phyloP scores from a whole-genome alignment of 2,888 invertebrate species.

The Buathra laborator region DNA sequence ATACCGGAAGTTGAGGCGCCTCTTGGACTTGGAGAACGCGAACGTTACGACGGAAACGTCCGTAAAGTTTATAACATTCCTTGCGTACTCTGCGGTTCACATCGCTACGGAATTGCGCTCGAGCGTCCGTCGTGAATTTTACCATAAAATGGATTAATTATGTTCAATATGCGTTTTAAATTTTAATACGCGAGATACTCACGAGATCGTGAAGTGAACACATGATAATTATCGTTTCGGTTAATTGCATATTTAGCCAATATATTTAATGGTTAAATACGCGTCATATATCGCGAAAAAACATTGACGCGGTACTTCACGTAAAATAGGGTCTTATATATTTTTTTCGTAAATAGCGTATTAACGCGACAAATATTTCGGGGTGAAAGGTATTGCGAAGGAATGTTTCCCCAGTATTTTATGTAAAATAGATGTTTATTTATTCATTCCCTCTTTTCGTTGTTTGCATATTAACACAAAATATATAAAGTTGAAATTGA shows the following conservation, averaged over 20 bases:
- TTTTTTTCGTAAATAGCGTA: no score
- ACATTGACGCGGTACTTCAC: no score
- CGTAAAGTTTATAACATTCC: slow-evolving; percentile 58
- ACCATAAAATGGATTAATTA: slow-evolving; percentile 53
- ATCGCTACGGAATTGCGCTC: slow-evolving; percentile 38
- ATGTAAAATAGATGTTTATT: no score
- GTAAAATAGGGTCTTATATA: no score
- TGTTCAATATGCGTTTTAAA: slow-evolving; percentile 52
- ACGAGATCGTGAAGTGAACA: not conserved
- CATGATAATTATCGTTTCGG: not conserved
- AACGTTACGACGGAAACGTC: slow-evolving; percentile 29
- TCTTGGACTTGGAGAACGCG: slow-evolving; percentile 42
- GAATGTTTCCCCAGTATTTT: no score
- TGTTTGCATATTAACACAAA: no score
- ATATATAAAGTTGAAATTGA: no score
- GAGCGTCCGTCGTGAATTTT: slow-evolving; percentile 48
- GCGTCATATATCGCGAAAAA: no score
- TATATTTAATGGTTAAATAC: no score
- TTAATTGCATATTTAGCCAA: not conserved
- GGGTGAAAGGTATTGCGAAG: no score
- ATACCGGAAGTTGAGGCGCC: slow-evolving; percentile 57
- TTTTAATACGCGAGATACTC: slow-evolving; percentile 3
- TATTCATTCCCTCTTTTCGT: no score
- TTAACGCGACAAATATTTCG: no score
- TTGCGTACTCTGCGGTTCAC: slow-evolving; percentile 36